A percentile compares a stretch with the other conserved stretches of the same genome.
Evolutionary conservation across 1,140 invertebrate species (phyloP).

Genomic region (Drosophila kepulauana): DNA sequence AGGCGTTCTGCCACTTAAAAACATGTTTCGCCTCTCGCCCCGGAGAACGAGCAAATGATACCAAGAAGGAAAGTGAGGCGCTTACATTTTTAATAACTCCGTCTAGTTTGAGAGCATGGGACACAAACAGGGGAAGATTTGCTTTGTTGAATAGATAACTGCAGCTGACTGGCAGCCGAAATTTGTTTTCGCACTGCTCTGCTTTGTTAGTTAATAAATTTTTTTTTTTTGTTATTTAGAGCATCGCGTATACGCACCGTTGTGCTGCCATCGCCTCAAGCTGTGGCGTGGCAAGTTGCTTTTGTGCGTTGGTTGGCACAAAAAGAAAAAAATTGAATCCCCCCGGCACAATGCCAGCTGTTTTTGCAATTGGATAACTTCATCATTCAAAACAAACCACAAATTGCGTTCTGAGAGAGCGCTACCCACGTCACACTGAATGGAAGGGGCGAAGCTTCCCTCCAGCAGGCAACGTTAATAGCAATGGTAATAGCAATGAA

Average conservation of each 20-base stretch:
- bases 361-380: constrained; percentile 81
- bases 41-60: background rate
- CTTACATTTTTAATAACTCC: constrained; percentile 40
- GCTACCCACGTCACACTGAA: constrained; percentile 35
- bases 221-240: constrained; percentile 11
- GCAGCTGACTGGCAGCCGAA: constrained; percentile 12
- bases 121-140: background rate
- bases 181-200: constrained; percentile 58
- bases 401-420: constrained; percentile 59
- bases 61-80: background rate
- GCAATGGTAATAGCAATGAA: background rate
- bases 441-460: background rate
- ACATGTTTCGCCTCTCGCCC: constrained; percentile 35
- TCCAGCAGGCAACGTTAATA: background rate
- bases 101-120: background rate
- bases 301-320: constrained; percentile 18
- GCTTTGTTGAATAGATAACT: constrained; percentile 13
- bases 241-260: constrained; percentile 67
- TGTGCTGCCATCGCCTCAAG: constrained; percentile 6
- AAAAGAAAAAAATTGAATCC: constrained; percentile 41
- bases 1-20: constrained; percentile 62
- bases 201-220: constrained; percentile 59
- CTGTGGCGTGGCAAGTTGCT: background rate
- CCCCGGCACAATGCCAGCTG: constrained; percentile 72
- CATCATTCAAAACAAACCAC: constrained; percentile 70